These are phyloP conservation scores for Bombyx huttoni DNA, from an alignment of 2,888 invertebrate species.

Conservation along the genomic window DNA sequence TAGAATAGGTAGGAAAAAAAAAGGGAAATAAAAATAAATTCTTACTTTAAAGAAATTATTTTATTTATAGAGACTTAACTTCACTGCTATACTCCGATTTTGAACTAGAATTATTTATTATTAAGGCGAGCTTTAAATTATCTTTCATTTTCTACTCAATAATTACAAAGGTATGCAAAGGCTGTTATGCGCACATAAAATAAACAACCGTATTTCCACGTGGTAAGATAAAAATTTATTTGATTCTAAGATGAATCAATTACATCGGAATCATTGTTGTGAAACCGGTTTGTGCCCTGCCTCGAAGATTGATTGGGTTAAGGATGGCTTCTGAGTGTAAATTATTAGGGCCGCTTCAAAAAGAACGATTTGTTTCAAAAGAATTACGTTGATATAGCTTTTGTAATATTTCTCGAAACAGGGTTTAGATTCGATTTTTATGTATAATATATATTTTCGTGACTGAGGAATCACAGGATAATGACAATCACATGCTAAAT, in stretches of 20 bases:
- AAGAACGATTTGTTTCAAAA: not conserved
- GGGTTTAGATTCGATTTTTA: too few species aligned
- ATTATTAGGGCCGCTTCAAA: slow-evolving; percentile 1
- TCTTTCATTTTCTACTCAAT: slow-evolving; percentile 38
- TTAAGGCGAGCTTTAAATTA: slow-evolving; percentile 31
- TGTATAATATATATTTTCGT: too few species aligned
- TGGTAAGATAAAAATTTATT: slow-evolving; percentile 33
- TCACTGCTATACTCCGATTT: not conserved
- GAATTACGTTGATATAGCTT: not conserved
- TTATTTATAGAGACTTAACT: too few species aligned
- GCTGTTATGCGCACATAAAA: slow-evolving; percentile 22
- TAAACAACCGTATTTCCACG: slow-evolving; percentile 20
- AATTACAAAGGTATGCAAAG: slow-evolving; percentile 39
- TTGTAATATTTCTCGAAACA: not conserved
- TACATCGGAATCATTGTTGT: slow-evolving; percentile 33
- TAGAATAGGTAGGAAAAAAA: too few species aligned
- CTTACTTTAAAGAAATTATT: too few species aligned
- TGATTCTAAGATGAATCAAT: slow-evolving; percentile 37
- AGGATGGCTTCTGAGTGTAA: slow-evolving; percentile 17
- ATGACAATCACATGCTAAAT: too few species aligned
- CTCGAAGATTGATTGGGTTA: slow-evolving; percentile 13
- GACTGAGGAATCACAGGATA: too few species aligned
- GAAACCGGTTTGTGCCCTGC: slow-evolving; percentile 28
- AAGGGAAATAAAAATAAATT: too few species aligned
- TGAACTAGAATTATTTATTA: slow-evolving; percentile 18